Evolutionary conservation across 2,113 vertebrate species (phyloP).

Genomic region (Pluvianellus socialis): DNA sequence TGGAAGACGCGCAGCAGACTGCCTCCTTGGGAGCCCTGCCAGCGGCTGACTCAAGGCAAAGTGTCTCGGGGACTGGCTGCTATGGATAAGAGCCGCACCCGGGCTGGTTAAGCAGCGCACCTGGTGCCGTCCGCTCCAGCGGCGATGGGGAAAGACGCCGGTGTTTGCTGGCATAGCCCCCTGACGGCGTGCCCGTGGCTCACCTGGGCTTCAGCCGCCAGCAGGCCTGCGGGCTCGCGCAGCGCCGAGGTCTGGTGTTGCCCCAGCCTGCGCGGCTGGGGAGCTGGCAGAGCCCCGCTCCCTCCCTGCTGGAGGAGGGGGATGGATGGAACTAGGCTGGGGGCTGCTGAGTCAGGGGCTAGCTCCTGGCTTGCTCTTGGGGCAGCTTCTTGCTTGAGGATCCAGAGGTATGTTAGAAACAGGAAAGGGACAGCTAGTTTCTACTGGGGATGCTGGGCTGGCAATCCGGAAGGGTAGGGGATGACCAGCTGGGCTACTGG

Average conservation of each 20-base stretch:
- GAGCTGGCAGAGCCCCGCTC: not conserved
- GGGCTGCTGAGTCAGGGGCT: not conserved
- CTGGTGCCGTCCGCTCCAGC: not conserved
- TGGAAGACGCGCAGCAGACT: not conserved
- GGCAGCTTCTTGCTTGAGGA: not conserved
- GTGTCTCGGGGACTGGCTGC: not conserved
- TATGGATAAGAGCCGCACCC: not conserved
- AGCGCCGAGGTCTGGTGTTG: not conserved
- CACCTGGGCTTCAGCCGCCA: not conserved
- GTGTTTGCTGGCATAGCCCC: not conserved
- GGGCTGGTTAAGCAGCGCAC: not conserved
- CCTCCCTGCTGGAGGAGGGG: not conserved
- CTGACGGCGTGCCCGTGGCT: not conserved
- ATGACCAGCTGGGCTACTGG: not conserved
- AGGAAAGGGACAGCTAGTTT: not conserved
- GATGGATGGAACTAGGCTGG: not conserved
- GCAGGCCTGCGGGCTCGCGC: not conserved
- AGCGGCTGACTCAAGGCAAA: not conserved
- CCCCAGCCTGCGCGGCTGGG: not conserved
- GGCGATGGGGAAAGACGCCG: not conserved
- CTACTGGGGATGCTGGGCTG: not conserved
- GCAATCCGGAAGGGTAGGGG: not conserved
- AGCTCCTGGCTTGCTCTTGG: not conserved
- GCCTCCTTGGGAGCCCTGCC: slow-evolving; percentile 24
- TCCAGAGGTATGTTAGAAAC: not conserved